Evolutionary conservation across 2,888 invertebrate species (phyloP).

Genomic region (Melitaea athalia): DNA sequence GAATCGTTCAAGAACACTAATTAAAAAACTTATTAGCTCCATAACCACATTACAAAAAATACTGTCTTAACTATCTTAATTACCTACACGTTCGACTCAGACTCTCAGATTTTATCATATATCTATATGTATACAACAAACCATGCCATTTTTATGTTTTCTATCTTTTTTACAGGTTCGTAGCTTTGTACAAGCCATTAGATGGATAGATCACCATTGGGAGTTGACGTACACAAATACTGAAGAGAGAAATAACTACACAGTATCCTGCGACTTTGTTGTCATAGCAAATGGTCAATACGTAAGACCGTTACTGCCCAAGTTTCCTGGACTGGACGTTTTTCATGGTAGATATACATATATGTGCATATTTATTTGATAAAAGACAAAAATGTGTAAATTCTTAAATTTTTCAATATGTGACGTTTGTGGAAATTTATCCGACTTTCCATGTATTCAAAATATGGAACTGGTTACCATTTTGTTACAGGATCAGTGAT

Average conservation of each 20-base stretch:
- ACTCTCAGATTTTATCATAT: too few species aligned
- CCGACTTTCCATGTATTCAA: neutral
- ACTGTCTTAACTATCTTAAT: too few species aligned
- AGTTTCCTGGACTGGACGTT: constrained; percentile 55
- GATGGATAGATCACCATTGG: constrained; percentile 70
- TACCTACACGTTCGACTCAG: too few species aligned
- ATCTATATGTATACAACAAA: too few species aligned
- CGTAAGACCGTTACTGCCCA: constrained; percentile 58
- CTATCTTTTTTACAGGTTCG: constrained; percentile 61
- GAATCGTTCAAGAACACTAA: too few species aligned
- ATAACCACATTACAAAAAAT: neutral
- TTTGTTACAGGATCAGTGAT: constrained; percentile 79
- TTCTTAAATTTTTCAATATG: too few species aligned
- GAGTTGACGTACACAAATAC: constrained; percentile 71
- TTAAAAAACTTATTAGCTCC: neutral
- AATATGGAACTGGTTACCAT: neutral
- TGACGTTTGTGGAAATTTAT: too few species aligned
- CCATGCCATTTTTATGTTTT: neutral
- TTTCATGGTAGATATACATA: constrained; percentile 59
- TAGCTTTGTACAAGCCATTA: constrained; percentile 72
- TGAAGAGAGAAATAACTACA: constrained; percentile 60
- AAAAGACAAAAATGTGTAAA: too few species aligned
- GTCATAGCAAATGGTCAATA: constrained; percentile 86
- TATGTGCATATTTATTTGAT: too few species aligned
- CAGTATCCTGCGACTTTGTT: constrained; percentile 83